Base-by-base conservation (phyloP, 2,888 invertebrate species). In the Eupithecia vulgata region DNA sequence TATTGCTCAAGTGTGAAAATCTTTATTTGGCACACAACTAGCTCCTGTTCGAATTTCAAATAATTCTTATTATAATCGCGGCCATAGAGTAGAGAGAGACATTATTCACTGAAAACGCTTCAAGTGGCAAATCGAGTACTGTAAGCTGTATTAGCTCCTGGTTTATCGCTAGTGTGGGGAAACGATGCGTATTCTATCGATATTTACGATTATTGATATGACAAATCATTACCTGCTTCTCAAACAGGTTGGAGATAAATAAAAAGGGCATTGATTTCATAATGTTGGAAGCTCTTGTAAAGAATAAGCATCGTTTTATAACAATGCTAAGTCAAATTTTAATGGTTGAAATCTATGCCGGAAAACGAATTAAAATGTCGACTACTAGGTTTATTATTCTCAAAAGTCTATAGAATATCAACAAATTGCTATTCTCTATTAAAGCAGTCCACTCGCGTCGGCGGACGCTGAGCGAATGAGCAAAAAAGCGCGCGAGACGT, bases 381-480 rank as follows among this genome's bases (percentile, higher is more conserved):
- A 12, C 8, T 52, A 35, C 35, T 37, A 62, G 10, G 62, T 64
- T 35, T 64, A n/a, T 64, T 37, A n/a, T 17, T n/a, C 5, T 64
- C 30, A 64, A 35, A 21, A 34, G 5, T 61, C 12, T 61, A 34
- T 65, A 67, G 57, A 74, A 72, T 78, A 71, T 75, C 74, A 76
- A 72, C 71, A 72, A 75, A 71, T 70, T 37, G 70, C 57, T n/a
- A 42, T 68, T 72, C 72, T 69, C 72, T 74, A 70, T 73, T 74
- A 77, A 25, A 81, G 70, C 73, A 82, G 78, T 81, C 87, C 85
- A 85, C 82, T 83, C 87, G 74, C 87, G 84, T 83, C 90, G 83
- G 80, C 85, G 82, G 87, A 84, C 90, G 88, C 84, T 79, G 87
- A 84, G 87, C 86, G 93, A 93, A 89, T 93, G 93, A 92, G 81